phyloP scores from a whole-genome alignment of 1,140 invertebrate species.

The Zelostemma sp. region DNA sequence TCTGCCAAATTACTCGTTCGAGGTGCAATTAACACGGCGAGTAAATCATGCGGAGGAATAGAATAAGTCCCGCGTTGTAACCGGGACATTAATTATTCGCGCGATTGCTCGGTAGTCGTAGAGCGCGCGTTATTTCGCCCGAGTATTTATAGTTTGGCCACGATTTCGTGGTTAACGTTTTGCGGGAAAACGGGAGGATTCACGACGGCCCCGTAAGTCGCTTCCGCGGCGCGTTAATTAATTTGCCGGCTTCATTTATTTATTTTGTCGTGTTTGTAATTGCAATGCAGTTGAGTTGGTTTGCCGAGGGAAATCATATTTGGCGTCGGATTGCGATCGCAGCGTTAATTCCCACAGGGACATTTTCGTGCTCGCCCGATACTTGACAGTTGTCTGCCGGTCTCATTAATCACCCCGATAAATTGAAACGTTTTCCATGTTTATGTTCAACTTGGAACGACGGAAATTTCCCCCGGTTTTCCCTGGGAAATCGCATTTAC shows the following conservation, averaged over 20 bases:
- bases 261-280: constrained; percentile 21
- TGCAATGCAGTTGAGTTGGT: constrained; percentile 10
- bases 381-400: constrained; percentile 21
- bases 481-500: too few relatives aligned
- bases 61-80: too few relatives aligned
- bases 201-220: constrained; percentile 19
- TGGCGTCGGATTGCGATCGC: constrained; percentile 18
- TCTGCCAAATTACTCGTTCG: neutral
- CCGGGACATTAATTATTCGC: neutral
- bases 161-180: constrained; percentile 1
- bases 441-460: too few relatives aligned
- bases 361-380: constrained; percentile 13
- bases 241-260: constrained; percentile 26
- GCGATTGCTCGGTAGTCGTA: neutral
- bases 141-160: constrained; percentile 9
- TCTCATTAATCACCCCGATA: constrained; percentile 18
- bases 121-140: neutral
- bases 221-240: constrained; percentile 23
- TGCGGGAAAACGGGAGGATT: constrained; percentile 6
- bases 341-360: neutral
- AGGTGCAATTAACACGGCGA: neutral
- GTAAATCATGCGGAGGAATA: neutral
- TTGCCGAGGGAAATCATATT: constrained; percentile 26
- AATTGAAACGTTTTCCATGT: too few relatives aligned
- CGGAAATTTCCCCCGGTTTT: too few relatives aligned